Evolutionary conservation across 1,140 invertebrate genomes (phyloP).

Genomic region (Leucophenga varia): DNA sequence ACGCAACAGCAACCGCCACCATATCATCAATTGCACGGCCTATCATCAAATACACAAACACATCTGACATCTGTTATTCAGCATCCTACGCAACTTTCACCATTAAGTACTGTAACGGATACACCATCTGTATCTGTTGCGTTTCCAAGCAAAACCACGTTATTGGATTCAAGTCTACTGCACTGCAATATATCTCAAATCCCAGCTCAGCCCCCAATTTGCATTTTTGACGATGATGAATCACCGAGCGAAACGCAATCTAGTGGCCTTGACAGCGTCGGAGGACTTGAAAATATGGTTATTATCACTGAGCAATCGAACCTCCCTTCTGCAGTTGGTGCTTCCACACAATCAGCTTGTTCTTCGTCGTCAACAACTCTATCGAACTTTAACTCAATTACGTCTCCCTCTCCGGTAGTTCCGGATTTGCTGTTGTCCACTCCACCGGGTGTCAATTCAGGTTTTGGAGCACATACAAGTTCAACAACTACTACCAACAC

Average conservation of each 20-base stretch:
- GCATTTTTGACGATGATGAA: slow-evolving; percentile 54
- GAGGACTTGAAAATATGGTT: slow-evolving; percentile 21
- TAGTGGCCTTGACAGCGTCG: slow-evolving; percentile 5
- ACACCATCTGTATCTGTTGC: slow-evolving; percentile 21
- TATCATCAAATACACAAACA: slow-evolving; percentile 22
- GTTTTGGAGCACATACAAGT: slow-evolving; percentile 19
- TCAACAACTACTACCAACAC: slow-evolving; percentile 10
- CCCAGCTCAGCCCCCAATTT: slow-evolving; percentile 51
- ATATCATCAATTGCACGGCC: slow-evolving; percentile 38
- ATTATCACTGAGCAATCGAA: slow-evolving; percentile 30
- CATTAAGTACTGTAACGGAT: slow-evolving; percentile 21
- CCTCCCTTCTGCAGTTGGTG: slow-evolving; percentile 26
- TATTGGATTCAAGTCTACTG: slow-evolving; percentile 43
- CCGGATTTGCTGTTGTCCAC: slow-evolving; percentile 48
- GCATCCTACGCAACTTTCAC: slow-evolving; percentile 27
- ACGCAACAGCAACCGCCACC: slow-evolving; percentile 22
- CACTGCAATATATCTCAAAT: slow-evolving; percentile 50
- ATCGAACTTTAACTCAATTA: slow-evolving; percentile 53
- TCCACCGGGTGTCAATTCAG: slow-evolving; percentile 45
- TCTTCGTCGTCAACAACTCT: slow-evolving; percentile 43
- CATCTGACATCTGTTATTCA: slow-evolving; percentile 17
- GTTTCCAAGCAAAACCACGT: slow-evolving; percentile 37
- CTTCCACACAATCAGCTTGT: slow-evolving; percentile 42
- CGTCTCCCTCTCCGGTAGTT: slow-evolving; percentile 51
- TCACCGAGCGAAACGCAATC: slow-evolving; percentile 33